Conservation (phyloP, 2,888 invertebrate species). For the Trichopoda pennipes region DNA sequence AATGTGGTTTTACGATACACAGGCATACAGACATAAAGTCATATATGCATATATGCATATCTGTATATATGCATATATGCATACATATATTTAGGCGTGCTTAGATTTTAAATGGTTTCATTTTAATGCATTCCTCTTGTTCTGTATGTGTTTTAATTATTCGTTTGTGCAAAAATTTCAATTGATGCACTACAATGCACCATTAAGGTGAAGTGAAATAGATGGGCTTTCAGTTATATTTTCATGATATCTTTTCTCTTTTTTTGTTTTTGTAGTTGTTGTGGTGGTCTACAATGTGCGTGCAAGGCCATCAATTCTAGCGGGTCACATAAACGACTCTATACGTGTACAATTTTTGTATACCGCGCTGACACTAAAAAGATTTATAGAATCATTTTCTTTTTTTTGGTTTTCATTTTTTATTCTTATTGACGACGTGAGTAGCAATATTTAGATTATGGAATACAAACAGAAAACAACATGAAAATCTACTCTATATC, state of each 20-base stretch:
- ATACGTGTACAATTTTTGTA: conserved; percentile 1
- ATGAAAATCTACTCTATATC: conserved; percentile 33
- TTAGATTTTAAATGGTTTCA: conserved; percentile 27
- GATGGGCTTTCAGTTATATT: conserved; percentile 9
- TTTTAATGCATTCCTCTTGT: conserved; percentile 26
- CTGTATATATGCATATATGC: too few species aligned
- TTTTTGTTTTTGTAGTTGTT: neutral
- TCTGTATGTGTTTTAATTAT: neutral
- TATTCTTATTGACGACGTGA: conserved; percentile 1
- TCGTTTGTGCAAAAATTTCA: conserved; percentile 34
- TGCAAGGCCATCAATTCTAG: conserved; percentile 36
- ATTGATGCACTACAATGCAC: conserved; percentile 45
- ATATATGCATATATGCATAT: too few species aligned
- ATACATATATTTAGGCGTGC: neutral
- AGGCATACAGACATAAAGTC: too few species aligned
- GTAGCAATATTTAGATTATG: conserved; percentile 22
- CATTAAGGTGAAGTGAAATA: conserved; percentile 24
- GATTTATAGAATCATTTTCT: conserved; percentile 1
- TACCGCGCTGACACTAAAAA: neutral
- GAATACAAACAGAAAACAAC: conserved; percentile 31
- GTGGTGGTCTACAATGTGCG: conserved; percentile 25
- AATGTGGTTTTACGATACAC: conserved; percentile 25
- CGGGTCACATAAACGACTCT: conserved; percentile 38
- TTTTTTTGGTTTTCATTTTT: neutral
- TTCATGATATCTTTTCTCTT: neutral